Evolutionary conservation across 2,888 invertebrate genomes (phyloP).

Genomic region (Lasioglossum pauxillum): DNA sequence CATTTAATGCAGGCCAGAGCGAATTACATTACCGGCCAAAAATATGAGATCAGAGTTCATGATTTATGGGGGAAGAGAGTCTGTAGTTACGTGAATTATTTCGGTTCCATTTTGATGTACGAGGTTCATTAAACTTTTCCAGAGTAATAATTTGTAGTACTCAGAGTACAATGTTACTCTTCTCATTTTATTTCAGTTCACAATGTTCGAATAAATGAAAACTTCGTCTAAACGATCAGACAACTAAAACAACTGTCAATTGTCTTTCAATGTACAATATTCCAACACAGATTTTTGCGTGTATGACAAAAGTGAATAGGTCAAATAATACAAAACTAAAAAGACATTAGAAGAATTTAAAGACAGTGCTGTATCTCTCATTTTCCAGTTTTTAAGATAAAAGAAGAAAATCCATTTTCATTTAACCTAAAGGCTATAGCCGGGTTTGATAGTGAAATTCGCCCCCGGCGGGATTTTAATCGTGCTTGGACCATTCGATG

Average conservation of each 20-base stretch:
- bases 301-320: too few relatives aligned
- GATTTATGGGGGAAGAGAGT: neutral
- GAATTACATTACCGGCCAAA: neutral
- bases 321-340: too few relatives aligned
- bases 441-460: too few relatives aligned
- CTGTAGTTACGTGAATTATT: neutral
- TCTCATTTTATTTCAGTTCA: neutral
- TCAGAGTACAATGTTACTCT: neutral
- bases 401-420: too few relatives aligned
- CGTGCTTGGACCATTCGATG: too few relatives aligned
- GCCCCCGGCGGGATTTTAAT: too few relatives aligned
- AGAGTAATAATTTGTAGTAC: neutral
- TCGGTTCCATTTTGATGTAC: neutral
- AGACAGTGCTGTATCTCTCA: too few relatives aligned
- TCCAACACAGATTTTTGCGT: too few relatives aligned
- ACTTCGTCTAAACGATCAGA: neutral
- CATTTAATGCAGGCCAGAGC: neutral
- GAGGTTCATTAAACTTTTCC: neutral
- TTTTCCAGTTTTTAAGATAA: too few relatives aligned
- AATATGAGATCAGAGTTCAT: conserved; percentile 3
- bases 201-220: neutral
- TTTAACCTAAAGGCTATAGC: too few relatives aligned
- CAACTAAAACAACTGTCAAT: neutral
- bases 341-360: too few relatives aligned
- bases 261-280: neutral